Percentiles rank a stretch among this genome's conserved stretches.
Evolutionary conservation across 1,140 invertebrate species (phyloP).

Genomic region (Brachionus manjavacas): DNA sequence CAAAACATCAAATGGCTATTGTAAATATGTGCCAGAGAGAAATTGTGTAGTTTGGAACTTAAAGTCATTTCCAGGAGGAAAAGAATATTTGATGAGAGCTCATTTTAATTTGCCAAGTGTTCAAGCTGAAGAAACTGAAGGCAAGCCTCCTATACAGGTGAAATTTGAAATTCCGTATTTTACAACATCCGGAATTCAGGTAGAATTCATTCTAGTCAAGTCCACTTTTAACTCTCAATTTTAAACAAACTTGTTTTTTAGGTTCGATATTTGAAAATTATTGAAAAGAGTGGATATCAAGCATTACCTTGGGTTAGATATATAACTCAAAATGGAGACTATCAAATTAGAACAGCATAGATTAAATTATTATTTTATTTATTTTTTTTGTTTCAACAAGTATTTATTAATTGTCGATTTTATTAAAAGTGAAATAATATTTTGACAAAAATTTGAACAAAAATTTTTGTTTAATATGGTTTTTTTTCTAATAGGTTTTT

Average conservation of each 20-base stretch:
- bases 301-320: conserved; percentile 98
- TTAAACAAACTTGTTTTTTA: conserved; percentile 58
- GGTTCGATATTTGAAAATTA: conserved; percentile 89
- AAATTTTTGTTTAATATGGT: neutral
- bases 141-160: conserved; percentile 94
- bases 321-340: conserved; percentile 99
- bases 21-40: conserved; percentile 93
- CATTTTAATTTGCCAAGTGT: conserved; percentile 98
- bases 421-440: neutral
- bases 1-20: conserved; percentile 93
- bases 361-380: neutral
- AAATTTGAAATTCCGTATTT: conserved; percentile 99
- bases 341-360: conserved; percentile 67
- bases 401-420: neutral
- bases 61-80: conserved; percentile 97
- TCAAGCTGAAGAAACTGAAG: conserved; percentile 86
- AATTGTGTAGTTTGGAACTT: conserved; percentile 99
- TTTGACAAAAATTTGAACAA: neutral
- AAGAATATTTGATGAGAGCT: conserved; percentile 97
- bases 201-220: conserved; percentile 49
- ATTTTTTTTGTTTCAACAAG: neutral
- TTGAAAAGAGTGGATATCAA: conserved; percentile 98
- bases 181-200: conserved; percentile 97
- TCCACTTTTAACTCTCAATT: too few species aligned
- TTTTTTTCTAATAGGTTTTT: neutral